Base-by-base conservation (phyloP, 1,140 invertebrate genomes). In the Brachionus koreanus region DNA sequence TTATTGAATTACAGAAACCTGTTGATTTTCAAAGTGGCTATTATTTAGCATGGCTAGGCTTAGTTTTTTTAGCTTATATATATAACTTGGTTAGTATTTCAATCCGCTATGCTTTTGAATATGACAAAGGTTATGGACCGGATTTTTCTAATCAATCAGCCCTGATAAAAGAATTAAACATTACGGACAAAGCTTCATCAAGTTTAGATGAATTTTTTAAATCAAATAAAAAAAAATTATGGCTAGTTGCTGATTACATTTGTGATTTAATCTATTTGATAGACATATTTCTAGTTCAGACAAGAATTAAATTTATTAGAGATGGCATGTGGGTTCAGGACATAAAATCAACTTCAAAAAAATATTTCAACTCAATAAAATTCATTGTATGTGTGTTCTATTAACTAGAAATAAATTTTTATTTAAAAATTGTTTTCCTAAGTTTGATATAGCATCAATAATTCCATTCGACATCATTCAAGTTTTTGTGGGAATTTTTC, bases 51-150 rank as follows among this genome's bases (percentile, higher is more conserved):
- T 97, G 95, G 95, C 90, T 97, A 57, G 91, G 92, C 39, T 87
- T 95, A 6, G 93, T 95, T 0, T 92, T 92, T 0, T 85, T 93
- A 33, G 91, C 92, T 79, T 95, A 94, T 85, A 89, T 94, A 43
- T 98, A 97, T 89, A 97, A 98, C 86, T 92, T 92, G 25, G 94
- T 93, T 90, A 92, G 92, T 5, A 94, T 97, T 61, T 93, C 94
- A 0, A 87, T 97, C 6, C 89, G 95, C 23, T 91, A 91, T 5
- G 91, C 93, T 0, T 97, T 97, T 43, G 76, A 79, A 23, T 79
- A 79, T 61, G 23, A 74, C 46, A 74, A 43, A 74, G 42, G 42
- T 5, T 74, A 69, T 39, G 65, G 65, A 37, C 65, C 65, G 19
- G 65, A 69, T 19, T 69, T 69, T 39, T 42, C 65, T 5, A 69